A percentile compares a stretch with the other conserved stretches of the same genome.
Conservation (phyloP, 2,888 invertebrate genomes). For the Camptogramma bilineatum region DNA sequence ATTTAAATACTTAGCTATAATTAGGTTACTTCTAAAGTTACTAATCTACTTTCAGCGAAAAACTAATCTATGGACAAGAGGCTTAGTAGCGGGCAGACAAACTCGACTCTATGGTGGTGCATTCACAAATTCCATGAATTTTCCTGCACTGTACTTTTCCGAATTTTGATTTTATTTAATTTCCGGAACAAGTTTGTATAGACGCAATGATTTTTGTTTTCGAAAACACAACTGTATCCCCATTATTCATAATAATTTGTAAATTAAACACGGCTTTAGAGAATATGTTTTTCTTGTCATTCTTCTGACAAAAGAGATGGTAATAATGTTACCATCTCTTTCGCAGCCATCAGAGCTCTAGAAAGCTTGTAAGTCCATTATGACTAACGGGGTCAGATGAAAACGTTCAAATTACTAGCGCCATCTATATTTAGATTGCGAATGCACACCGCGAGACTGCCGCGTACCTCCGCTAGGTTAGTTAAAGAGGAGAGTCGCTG, state of each 20-base stretch:
- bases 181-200: neutral
- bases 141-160: neutral
- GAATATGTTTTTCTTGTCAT: too few relatives aligned
- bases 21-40: conserved; percentile 49
- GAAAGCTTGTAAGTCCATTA: too few relatives aligned
- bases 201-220: neutral
- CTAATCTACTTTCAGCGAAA: conserved; percentile 62
- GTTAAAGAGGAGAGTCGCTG: conserved; percentile 81
- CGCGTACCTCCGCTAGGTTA: conserved; percentile 83
- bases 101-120: conserved; percentile 61
- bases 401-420: neutral
- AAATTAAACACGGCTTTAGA: too few relatives aligned
- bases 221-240: neutral
- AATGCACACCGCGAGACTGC: conserved; percentile 66
- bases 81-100: conserved; percentile 66
- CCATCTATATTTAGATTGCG: conserved; percentile 45
- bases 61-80: conserved; percentile 64
- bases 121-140: conserved; percentile 58
- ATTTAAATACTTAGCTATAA: conserved; percentile 25
- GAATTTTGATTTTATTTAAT: neutral
- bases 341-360: too few relatives aligned
- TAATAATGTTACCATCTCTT: too few relatives aligned
- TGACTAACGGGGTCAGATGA: neutral
- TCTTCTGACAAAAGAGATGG: too few relatives aligned
- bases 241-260: too few relatives aligned